phyloP scores from a whole-genome alignment of 2,888 invertebrate genomes.

The Herminia tarsipennalis region DNA sequence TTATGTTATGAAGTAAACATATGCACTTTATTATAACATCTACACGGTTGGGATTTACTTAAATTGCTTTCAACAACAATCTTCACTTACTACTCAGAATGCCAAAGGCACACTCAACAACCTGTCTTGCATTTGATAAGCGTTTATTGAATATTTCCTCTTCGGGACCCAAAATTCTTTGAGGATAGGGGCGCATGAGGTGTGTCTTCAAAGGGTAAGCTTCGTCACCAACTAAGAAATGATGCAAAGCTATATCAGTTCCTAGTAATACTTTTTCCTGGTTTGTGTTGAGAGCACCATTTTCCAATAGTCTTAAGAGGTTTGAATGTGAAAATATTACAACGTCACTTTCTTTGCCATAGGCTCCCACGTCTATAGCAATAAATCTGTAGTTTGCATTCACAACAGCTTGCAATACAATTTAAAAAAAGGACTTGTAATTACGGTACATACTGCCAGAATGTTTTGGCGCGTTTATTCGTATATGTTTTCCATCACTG shows the following conservation, averaged over 20 bases:
- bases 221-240: not conserved
- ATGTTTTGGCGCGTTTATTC: slow-evolving; percentile 11
- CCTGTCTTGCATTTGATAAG: slow-evolving; percentile 3
- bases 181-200: not conserved
- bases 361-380: not conserved
- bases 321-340: slow-evolving; percentile 6
- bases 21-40: slow-evolving; percentile 14
- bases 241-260: not conserved
- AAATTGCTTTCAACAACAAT: slow-evolving; percentile 16
- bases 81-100: slow-evolving; percentile 17
- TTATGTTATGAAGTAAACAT: slow-evolving; percentile 18
- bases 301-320: slow-evolving; percentile 18
- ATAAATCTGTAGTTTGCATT: slow-evolving; percentile 11
- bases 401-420: slow-evolving; percentile 19
- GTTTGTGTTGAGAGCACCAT: slow-evolving; percentile 8
- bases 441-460: slow-evolving; percentile 14
- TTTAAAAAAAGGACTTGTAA: slow-evolving; percentile 15
- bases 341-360: slow-evolving; percentile 13
- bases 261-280: slow-evolving; percentile 5
- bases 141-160: slow-evolving; percentile 2
- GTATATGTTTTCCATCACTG: slow-evolving; percentile 11
- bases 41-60: slow-evolving; percentile 13
- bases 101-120: slow-evolving; percentile 9
- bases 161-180: not conserved
- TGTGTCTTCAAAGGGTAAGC: not conserved